These are phyloP conservation scores for Himalopsyche kuldschensis DNA, from an alignment of 2,888 invertebrate species.

Conservation along the genomic window DNA sequence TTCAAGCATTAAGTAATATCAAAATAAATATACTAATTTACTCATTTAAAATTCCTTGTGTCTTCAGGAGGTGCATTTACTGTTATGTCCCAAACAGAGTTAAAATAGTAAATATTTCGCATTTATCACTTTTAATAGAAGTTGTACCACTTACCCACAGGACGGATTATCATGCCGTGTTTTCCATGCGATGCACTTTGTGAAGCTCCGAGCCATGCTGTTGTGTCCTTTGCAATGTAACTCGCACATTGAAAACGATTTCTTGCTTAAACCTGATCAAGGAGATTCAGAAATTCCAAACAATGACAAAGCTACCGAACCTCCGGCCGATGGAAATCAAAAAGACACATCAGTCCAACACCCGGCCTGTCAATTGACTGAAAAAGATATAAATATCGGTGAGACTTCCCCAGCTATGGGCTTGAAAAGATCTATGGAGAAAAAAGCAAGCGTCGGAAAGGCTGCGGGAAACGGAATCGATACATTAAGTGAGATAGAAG, in stretches of 20 bases:
- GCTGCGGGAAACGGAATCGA: constrained; percentile 40
- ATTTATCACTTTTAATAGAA: no score
- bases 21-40: no score
- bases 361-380: constrained; percentile 26
- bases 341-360: constrained; percentile 41
- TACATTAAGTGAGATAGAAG: constrained; percentile 51
- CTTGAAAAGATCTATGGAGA: constrained; percentile 44
- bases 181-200: constrained; percentile 91
- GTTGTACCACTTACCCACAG: constrained; percentile 41
- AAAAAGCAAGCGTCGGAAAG: constrained; percentile 41
- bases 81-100: no score
- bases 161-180: constrained; percentile 88
- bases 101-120: no score
- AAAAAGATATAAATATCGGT: constrained; percentile 44
- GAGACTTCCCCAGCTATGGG: constrained; percentile 45
- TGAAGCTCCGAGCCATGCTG: constrained; percentile 67
- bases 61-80: no score
- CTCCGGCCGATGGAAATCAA: background rate
- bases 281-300: background rate
- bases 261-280: constrained; percentile 44
- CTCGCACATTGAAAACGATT: constrained; percentile 41
- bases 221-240: constrained; percentile 45
- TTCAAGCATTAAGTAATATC: no score
- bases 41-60: no score
- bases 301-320: background rate